Evolutionary conservation across 2,113 vertebrate genomes (phyloP), one percentile per base, ranked within the genome.

Genomic region (Thunnus thynnus): DNA sequence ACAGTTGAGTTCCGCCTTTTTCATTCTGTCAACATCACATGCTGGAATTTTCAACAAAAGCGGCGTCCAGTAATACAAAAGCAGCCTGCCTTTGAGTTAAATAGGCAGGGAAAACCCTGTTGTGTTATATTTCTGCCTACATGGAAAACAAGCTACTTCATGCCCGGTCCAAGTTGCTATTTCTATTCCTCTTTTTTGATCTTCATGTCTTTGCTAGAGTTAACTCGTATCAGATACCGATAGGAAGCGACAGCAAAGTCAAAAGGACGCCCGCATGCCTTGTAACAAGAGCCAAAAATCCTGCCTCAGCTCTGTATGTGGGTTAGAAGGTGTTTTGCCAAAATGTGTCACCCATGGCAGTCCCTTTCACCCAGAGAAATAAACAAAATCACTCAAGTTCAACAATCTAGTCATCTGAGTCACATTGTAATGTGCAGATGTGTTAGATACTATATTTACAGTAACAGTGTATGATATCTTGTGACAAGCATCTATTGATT

Each of bases 241-340:
- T 16, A n/a, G 17, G 16, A 66, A 78, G 64, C 64, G 81, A 89
- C 51, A 36, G 71, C 52, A 82, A 78, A 78, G 56, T 72, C 71
- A 82, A 67, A 78, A 68, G 25, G 58, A 62, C 74, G 74, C 56
- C 20, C 51, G 47, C 36, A n/a, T 65, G 52, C 58, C 3, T n/a
- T 8, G 9, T 3, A 66, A 73, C 57, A 56, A 50, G 47, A 86
- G 36, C 61, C 66, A 68, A 17, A 63, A 75, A 63, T 27, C 68
- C 64, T 30, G 16, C 64, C 18, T 41, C 76, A 18, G 54, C 65
- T 57, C 20, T 51, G 9, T 5, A 0, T 0, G 20, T 65, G 62
- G 9, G 56, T 52, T 63, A 1, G 51, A 71, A 22, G 32, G 1
- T 78, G 41, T 52, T 78, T 46, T 36, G 18, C 18, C 73, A 75